Base-by-base conservation (phyloP, 2,888 invertebrate species). In the Eupelmus urozonus region DNA sequence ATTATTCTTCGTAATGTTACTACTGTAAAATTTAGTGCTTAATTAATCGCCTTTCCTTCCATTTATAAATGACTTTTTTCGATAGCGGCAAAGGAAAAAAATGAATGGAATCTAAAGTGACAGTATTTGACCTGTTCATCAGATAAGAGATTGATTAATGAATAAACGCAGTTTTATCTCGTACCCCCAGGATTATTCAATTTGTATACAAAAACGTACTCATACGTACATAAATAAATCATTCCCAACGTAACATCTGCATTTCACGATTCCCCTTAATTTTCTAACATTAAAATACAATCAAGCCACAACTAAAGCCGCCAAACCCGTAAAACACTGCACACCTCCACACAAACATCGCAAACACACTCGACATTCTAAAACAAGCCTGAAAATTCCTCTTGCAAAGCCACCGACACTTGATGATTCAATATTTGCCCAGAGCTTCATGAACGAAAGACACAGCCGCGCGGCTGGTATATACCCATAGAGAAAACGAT, bases 401-500 rank as follows among this genome's bases (percentile, higher is more conserved):
- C 1, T 34, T 2, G 27, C n/a, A 63, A 63, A 27, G 45, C 40
- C 13, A 11, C 13, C 23, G 27, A 1, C 18, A 49, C 23, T 40
- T 45, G 63, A 55, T 57, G 45, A 73, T 73, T 73, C 73, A 73
- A 73, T 73, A 73, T 73, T 57, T 27, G 55, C 42, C n/a, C n/a
- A 73, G 29, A 65, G 9, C 42, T 65, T 65, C 27, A 63, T 63
- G 55, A 72, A 40, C 63, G 51, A 51, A 45, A 34, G 0, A 49
- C 16, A 13, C 11, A 5, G 13, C 13, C n/a, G n/a, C n/a, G n/a
- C n/a, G 27, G 20, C 23, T 27, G 55, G 49, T 4, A 2, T 49
- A n/a, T 13, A 49, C 2, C 49, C 49, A 23, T n/a, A 27, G 49
- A 74, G 66, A 66, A 57, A 74, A 82, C 80, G 74, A 76, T 80